Base-by-base conservation (phyloP, 2,113 vertebrate genomes). In the Bostrychus sinensis region DNA sequence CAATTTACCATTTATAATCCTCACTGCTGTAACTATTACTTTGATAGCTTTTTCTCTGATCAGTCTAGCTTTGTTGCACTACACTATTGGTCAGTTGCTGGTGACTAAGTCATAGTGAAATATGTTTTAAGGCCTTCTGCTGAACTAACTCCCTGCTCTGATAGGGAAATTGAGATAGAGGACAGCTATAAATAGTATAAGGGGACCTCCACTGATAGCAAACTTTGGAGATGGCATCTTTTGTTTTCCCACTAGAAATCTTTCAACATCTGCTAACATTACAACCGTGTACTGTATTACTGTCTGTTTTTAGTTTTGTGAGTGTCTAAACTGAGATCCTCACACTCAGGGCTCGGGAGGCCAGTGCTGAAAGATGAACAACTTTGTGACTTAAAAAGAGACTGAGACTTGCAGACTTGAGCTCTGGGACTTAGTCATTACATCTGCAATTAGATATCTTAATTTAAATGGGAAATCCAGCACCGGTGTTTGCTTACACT, bases 171-270 rank as follows among this genome's bases (percentile, higher is more conserved):
- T 62, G 28, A 80, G 66, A 57, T 36, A 9, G 51, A 75, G 72
- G 56, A 20, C 64, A 64, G 43, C 48, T 72, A 66, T 61, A 80
- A 73, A 74, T 79, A n/a, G n/a, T n/a, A 60, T 70, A 53, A 62
- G 34, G 42, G 23, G 62, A 59, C 71, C 75, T 64, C 58, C 36
- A 53, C 48, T 20, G 39, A 76, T 42, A 54, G 62, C 23, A 69
- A 66, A 62, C 51, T 46, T 81, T 54, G 55, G 25, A 66, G 30
- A 25, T 54, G 7, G 19, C 22, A 48, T 5, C 42, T 46, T 72
- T 61, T 42, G n/a, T 61, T 73, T 66, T 36, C 26, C 42, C 22
- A 12, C 32, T 51, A 64, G 77, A 76, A 70, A 54, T 71, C 19
- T 64, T 70, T 79, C 46, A 26, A 23, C 7, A 54, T 26, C 22